These are phyloP conservation scores for Caerostris darwini DNA, from an alignment of 1,140 invertebrate genomes.

Conservation along the genomic window DNA sequence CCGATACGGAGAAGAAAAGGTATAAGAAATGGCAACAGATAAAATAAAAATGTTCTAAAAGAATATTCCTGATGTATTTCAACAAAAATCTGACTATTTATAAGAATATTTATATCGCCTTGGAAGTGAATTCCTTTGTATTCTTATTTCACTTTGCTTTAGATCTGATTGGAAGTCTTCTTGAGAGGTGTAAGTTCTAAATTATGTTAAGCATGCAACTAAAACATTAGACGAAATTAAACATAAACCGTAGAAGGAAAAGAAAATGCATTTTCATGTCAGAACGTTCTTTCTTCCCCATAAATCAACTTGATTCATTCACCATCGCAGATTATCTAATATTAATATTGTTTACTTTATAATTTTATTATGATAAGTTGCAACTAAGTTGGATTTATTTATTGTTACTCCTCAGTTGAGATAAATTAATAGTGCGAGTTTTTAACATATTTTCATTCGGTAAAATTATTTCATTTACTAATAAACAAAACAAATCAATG, in stretches of 20 bases:
- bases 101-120: slow-evolving; percentile 20
- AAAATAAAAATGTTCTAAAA: neutral
- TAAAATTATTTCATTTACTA: neutral
- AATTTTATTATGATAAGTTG: neutral
- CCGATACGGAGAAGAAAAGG: neutral
- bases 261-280: neutral
- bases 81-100: neutral
- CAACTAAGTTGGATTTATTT: neutral
- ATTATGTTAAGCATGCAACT: slow-evolving; percentile 28
- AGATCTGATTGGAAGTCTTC: neutral
- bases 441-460: neutral
- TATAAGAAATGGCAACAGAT: neutral
- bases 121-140: slow-evolving; percentile 14
- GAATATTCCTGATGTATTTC: slow-evolving; percentile 29
- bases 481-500: too few relatives aligned
- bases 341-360: neutral
- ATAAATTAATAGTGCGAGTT: neutral
- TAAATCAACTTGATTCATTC: neutral
- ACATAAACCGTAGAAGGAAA: neutral
- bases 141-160: neutral
- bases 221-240: slow-evolving; percentile 1
- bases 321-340: neutral
- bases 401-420: neutral
- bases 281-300: neutral
- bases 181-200: neutral